These are phyloP conservation scores for Andrena minutula DNA, from an alignment of 2,888 invertebrate species.

Conservation along the genomic window DNA sequence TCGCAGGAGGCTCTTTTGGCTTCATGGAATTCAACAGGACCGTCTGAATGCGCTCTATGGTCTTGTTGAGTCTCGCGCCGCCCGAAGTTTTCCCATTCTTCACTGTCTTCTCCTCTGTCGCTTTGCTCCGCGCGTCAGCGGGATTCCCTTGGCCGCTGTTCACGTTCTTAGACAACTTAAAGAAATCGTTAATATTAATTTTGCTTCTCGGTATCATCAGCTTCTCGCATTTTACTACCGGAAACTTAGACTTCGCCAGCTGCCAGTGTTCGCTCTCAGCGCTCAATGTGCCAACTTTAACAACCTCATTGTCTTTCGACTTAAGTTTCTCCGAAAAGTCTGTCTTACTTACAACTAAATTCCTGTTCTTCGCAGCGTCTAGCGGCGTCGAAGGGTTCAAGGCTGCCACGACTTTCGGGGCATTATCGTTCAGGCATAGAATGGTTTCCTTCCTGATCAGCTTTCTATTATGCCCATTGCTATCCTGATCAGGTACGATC, in stretches of 20 bases:
- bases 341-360: not conserved
- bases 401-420: not conserved
- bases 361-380: not conserved
- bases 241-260: slow-evolving; percentile 34
- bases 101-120: not conserved
- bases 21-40: too few relatives aligned
- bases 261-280: not conserved
- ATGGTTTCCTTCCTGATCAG: not conserved
- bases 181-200: too few relatives aligned
- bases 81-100: not conserved
- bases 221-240: slow-evolving; percentile 37
- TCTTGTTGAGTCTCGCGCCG: not conserved
- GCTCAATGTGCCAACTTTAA: not conserved
- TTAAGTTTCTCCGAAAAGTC: not conserved
- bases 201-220: not conserved
- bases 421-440: not conserved
- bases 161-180: not conserved
- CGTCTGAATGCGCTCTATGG: not conserved
- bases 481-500: not conserved
- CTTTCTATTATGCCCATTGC: not conserved
- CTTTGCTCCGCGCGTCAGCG: not conserved
- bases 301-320: not conserved
- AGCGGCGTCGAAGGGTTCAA: too few relatives aligned
- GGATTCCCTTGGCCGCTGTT: not conserved
- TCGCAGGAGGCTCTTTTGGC: not conserved